Evolutionary conservation across 2,888 invertebrate species (phyloP), one percentile per base, ranked within the genome.

Genomic region (Hirtodrosophila histrioides): DNA sequence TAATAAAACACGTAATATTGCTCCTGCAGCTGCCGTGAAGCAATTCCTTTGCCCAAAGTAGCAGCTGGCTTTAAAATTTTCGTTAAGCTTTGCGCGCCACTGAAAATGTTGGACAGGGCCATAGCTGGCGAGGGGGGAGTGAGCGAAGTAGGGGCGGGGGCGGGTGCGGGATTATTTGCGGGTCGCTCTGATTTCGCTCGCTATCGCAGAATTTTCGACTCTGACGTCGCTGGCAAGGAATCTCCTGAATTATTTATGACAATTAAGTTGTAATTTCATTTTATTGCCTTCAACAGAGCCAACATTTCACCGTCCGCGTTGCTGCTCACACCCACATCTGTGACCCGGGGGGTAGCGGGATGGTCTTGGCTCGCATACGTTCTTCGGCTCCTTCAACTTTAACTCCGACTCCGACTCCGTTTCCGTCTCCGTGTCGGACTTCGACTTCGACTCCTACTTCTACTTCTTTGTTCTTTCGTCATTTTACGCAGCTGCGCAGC

Each of bases 211-310:
- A 70, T 71, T 80, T 75, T 65, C 70, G 69, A 69, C 55, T 64
- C 63, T 43, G 60, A 37, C 31, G 27, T 49, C 24, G 64, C 58
- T 67, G 67, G 40, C 60, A 76, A 73, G 73, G 64, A 80, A 80
- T 76, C 80, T 80, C 55, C 73, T 84, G 81, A 83, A 77, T 77
- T 84, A 84, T 84, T 84, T 84, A 81, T 84, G 81, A 82, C 84
- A 84, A 79, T 84, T 82, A 85, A 84, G 84, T 77, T 79, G 79
- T 85, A 84, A 82, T 85, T 84, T 81, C 77, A 79, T 84, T 79
- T 85, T 84, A 84, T 82, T 78, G 75, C 77, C 78, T 70, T 76
- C 79, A 67, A 68, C 78, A 69, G 64, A 66, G 71, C 75, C 73
- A 78, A 78, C 78, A 78, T 78, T 77, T 75, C 66, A 78, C 67